Evolutionary conservation across 35 echinoderm and acorn worm genomes (phyloP).

Genomic region (Hemicentrotus pulcherrimus): DNA sequence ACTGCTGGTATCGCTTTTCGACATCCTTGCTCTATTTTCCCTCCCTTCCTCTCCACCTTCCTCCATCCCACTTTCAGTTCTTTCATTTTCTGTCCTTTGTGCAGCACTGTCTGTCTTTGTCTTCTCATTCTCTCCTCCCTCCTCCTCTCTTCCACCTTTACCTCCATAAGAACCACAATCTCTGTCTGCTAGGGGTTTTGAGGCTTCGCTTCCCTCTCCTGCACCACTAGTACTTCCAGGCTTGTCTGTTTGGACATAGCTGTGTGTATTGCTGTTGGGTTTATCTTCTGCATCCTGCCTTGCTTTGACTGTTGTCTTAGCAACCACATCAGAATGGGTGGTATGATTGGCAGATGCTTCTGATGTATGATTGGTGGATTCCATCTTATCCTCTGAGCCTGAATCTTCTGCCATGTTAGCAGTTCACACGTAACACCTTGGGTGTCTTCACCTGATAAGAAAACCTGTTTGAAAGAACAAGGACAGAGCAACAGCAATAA

Average conservation of each 20-base stretch:
- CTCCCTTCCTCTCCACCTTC: neutral
- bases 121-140: neutral
- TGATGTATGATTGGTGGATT: neutral
- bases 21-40: neutral
- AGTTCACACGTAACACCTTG: neutral
- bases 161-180: neutral
- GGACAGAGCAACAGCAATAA: neutral
- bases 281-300: neutral
- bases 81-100: neutral
- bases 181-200: neutral
- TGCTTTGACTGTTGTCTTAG: neutral
- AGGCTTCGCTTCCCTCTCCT: neutral
- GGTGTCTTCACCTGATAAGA: neutral
- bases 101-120: neutral
- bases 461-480: neutral
- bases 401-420: constrained; percentile 4
- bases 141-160: neutral
- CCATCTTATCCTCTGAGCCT: neutral
- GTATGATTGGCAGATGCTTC: neutral
- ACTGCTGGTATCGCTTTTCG: constrained; percentile 34
- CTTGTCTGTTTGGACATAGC: neutral
- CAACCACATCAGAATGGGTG: neutral
- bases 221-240: neutral
- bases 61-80: neutral
- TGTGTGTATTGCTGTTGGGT: neutral